These are phyloP conservation scores for Microdon myrmicae DNA, from an alignment of 2,888 invertebrate species.

Conservation along the genomic window DNA sequence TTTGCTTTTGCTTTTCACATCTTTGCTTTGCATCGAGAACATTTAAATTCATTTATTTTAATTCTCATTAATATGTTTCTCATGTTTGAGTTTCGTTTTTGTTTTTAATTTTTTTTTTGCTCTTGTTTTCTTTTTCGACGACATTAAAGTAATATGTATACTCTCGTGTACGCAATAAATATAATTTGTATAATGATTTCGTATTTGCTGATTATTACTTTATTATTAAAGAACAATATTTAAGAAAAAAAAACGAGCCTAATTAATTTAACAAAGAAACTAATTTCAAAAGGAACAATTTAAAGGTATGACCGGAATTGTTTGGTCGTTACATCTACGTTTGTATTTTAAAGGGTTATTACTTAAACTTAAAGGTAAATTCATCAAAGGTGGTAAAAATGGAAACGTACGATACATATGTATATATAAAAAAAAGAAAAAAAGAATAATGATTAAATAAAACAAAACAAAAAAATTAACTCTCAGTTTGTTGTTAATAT, in stretches of 20 bases:
- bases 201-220: conserved; percentile 38
- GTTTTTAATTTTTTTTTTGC: conserved; percentile 4
- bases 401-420: too few relatives aligned
- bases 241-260: conserved; percentile 8
- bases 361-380: conserved; percentile 25
- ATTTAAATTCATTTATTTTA: too few relatives aligned
- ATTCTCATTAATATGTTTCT: too few relatives aligned
- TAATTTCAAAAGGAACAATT: too few relatives aligned
- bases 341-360: too few relatives aligned
- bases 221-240: conserved; percentile 7
- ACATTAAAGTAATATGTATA: conserved; percentile 43
- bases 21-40: conserved; percentile 19
- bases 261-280: too few relatives aligned
- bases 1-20: not conserved
- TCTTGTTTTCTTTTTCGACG: conserved; percentile 8
- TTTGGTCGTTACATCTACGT: conserved; percentile 4
- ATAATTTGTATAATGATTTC: conserved; percentile 44
- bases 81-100: conserved; percentile 3
- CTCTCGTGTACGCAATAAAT: conserved; percentile 41
- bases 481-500: conserved; percentile 17
- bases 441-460: conserved; percentile 14
- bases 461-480: conserved; percentile 12
- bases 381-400: conserved; percentile 11
- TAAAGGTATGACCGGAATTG: too few relatives aligned
- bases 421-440: too few relatives aligned